A percentile compares a stretch with the other conserved stretches of the same genome.
These are phyloP conservation scores for Gymnogyps californianus DNA, from an alignment of 2,113 vertebrate genomes.

Conservation along the genomic window DNA sequence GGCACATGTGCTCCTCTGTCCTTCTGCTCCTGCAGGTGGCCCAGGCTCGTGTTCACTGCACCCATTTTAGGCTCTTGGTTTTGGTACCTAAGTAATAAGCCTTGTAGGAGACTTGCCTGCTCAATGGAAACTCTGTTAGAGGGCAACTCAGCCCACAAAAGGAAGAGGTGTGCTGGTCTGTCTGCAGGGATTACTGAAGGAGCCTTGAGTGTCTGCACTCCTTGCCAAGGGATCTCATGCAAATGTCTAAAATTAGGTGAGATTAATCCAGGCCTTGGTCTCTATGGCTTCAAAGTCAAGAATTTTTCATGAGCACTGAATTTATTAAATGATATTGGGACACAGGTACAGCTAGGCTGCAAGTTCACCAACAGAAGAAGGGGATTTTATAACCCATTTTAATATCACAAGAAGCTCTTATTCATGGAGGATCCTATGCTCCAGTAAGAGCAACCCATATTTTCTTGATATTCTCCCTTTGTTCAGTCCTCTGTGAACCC, in stretches of 20 bases:
- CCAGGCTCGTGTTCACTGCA: not conserved
- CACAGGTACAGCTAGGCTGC: not conserved
- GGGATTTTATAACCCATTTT: not conserved
- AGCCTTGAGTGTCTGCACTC: not conserved
- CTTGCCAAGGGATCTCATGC: not conserved
- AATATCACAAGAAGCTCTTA: not conserved
- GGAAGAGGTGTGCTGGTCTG: not conserved
- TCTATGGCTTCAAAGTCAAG: not conserved
- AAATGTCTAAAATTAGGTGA: not conserved
- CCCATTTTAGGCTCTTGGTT: not conserved
- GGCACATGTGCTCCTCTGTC: not conserved
- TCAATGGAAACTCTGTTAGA: not conserved
- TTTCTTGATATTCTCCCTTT: constrained; percentile 42
- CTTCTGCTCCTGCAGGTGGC: not conserved
- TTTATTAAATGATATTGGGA: not conserved
- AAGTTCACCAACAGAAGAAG: not conserved
- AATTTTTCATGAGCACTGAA: not conserved
- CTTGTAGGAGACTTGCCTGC: not conserved
- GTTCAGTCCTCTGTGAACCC: not conserved
- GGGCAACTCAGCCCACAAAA: not conserved
- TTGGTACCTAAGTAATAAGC: not conserved
- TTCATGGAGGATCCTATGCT: not conserved
- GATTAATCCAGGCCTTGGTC: not conserved
- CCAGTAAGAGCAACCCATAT: not conserved
- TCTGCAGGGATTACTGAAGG: not conserved